Base-by-base conservation (phyloP, 2,113 vertebrate species). In the Strigops habroptila region DNA sequence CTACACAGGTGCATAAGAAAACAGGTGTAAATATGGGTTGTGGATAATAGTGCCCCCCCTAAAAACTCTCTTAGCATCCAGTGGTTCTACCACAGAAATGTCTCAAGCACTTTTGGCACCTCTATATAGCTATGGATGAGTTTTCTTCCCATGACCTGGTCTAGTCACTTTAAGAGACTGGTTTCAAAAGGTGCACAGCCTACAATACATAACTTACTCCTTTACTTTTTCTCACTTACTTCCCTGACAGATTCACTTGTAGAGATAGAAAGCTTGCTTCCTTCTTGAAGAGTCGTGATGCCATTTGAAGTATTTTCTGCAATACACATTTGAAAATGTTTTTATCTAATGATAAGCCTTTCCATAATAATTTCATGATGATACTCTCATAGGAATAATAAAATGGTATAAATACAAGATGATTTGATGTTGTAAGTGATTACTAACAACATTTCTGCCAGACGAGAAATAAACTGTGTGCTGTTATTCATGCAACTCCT, bases 371-470 rank as follows among this genome's bases (percentile, higher is more conserved):
- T 51, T 86, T 53, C 43, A 69, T 12, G 6, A 78, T 21, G 48
- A 68, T 49, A 83, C 23, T 70, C 79, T 93, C 88, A 83, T 4
- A 19, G 51, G 68, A 88, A 88, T 86, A 97, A 94, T 88, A 67
- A 86, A 88, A 91, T 53, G 37, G 63, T 83, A 67, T 22, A 90
- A 87, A 90, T n/a, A 82, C 37, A 83, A 86, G 44, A 73, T 62
- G 81, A 91, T 33, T 89, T 71, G 81, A 90, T 77, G 75, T 65
- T 95, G 3, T 52, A 86, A 83, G 69, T 94, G 86, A 92, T 96
- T 94, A 79, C 52, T 71, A 90, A 92, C 73, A 93, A 76, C 67
- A 60, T 55, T 90, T 82, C 78, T 73, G 73, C 64, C 91, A 91
- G 39, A 70, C 37, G 76, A 89, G 62, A 96, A 85, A 90, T 64